Evolutionary conservation across 1,140 invertebrate genomes (phyloP), one percentile per base, ranked within the genome.

Genomic region (Ditylenchus dipsaci): DNA sequence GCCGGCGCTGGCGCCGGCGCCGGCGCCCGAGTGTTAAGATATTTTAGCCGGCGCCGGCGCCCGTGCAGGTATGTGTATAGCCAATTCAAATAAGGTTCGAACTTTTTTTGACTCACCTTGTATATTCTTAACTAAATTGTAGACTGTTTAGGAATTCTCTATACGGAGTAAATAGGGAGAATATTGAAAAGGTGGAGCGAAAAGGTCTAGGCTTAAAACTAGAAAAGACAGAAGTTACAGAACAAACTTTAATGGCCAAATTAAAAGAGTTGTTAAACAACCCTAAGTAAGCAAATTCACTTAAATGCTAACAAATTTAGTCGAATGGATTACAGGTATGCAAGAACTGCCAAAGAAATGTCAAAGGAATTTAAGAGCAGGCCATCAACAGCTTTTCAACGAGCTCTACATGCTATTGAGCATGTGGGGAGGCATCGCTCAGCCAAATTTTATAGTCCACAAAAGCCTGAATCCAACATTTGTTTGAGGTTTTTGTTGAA

Each of bases 171-270:
- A 81, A 81, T 59, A 56, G 63, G n/a, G 57, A 72, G 45, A 81
- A 81, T 53, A 27, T 81, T 7, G 29, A 63, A 13, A 82, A 81
- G 33, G 74, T 73, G 13, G 33, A 67, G 53, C 68, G 68, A n/a
- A 72, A 75, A 61, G 79, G 79, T 13, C 57, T 82, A n/a, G 79
- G 78, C 30, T n/a, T 81, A 17, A 56, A 80, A 0, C 53, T 81
- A 11, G 69, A 76, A 30, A 81, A 81, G 57, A 19, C 57, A n/a
- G 57, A 73, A 53, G 26, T 82, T 0, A 67, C 47, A 26, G 72
- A 81, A 0, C 58, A 56, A 19, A 57, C 38, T 56, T 45, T 64
- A 62, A 74, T 1, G 73, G 74, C 33, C 67, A 71, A 30, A 62
- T 70, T 73, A 26, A n/a, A 29, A 21, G 1, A 1, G 13, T 15